Evolutionary conservation across 2,888 invertebrate species (phyloP), one percentile per base, ranked within the genome.

Genomic region (Onthophagus sagittarius): DNA sequence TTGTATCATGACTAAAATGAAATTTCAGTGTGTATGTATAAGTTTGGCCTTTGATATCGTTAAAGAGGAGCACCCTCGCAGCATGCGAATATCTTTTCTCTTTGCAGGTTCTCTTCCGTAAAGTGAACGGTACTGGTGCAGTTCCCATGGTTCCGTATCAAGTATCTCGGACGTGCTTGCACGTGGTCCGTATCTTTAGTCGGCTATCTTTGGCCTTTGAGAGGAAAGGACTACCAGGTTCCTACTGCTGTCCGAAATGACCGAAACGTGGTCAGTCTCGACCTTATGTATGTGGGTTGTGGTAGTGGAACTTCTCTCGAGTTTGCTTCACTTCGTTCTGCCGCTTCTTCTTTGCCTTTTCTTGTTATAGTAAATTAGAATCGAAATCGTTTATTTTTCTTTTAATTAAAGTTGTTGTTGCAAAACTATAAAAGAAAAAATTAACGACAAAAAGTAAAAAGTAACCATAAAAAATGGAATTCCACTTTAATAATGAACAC

Each of bases 121-220:
- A 76, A 77, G 77, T 76, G 76, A 76, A 75, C 77, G 77, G 75
- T 75, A 72, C 69, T 31, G 74, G 23, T 75, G 76, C 75, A 74
- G 78, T 79, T 79, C 79, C 78, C 79, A 79, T 77, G 78, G 77
- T 75, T 78, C n/a, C 75, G 76, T 77, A 77, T 77, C 77, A 65
- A 73, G 73, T 78, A 78, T 78, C 78, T 76, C 73, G 74, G 82
- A 82, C 83, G 81, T 85, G 84, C 83, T 82, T 84, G 83, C 84
- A 84, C 84, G 84, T 84, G 84, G 83, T 79, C 77, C 77, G 76
- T 79, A 81, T 81, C 84, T 82, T 23, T 23, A 81, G 69, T 71
- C 80, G 81, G 82, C 82, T 82, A 83, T 84, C 83, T 77, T 72
- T 75, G 74, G 71, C 39, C 39, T 53, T 53, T 53, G 39, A 53